phyloP scores from a whole-genome alignment of 2,797 vertebrate species.

The Limnodromus scolopaceus region DNA sequence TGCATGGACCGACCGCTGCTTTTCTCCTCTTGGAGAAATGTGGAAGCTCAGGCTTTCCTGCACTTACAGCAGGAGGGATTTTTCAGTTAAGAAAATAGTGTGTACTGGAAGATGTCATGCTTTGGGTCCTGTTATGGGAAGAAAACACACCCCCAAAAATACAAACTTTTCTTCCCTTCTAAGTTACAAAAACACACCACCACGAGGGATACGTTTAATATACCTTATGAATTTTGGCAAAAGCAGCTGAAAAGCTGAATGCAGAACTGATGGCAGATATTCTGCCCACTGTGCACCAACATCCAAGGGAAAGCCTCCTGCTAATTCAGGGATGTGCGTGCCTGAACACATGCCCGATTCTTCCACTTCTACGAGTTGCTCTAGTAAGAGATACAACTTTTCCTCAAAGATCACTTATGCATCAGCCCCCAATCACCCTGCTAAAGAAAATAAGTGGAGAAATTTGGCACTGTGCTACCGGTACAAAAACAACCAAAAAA shows the following conservation, averaged over 20 bases:
- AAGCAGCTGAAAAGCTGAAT: background rate
- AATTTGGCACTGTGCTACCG: background rate
- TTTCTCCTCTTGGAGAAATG: background rate
- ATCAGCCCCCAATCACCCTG: background rate
- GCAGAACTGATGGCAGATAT: background rate
- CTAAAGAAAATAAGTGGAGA: background rate
- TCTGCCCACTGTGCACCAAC: fast-evolving
- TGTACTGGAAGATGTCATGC: fast-evolving
- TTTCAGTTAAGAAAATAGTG: background rate
- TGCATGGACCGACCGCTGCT: fast-evolving
- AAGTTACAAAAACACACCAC: background rate
- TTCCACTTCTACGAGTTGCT: background rate
- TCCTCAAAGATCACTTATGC: background rate
- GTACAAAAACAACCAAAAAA: background rate
- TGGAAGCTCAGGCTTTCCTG: background rate
- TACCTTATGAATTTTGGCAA: background rate
- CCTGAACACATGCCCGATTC: fast-evolving
- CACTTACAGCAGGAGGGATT: background rate
- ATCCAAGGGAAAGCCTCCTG: background rate
- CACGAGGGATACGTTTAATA: background rate
- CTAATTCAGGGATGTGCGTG: fast-evolving
- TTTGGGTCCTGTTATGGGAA: background rate
- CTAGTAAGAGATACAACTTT: fast-evolving
- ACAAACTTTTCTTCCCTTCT: background rate
- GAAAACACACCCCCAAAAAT: background rate